Conservation (phyloP, 2,888 invertebrate genomes). For the Erannis defoliaria region DNA sequence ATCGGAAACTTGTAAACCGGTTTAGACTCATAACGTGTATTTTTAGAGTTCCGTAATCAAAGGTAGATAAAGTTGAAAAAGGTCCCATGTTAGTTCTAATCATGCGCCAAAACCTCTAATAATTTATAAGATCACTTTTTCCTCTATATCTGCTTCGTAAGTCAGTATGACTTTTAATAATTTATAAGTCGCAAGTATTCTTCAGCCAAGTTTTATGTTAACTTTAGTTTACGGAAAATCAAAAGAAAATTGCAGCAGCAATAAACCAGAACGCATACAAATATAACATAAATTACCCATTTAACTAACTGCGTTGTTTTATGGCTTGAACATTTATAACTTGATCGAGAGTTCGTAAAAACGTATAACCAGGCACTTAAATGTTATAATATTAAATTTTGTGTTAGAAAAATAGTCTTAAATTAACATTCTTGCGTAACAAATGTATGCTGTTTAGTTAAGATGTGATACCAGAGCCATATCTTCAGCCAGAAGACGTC, state of each 20-base stretch:
- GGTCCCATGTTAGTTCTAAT: too few relatives aligned
- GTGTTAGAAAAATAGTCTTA: neutral
- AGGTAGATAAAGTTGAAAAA: too few relatives aligned
- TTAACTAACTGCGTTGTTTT: slow-evolving; percentile 19
- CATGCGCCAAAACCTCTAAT: too few relatives aligned
- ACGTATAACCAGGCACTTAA: neutral
- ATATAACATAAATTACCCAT: slow-evolving; percentile 20
- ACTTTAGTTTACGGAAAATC: slow-evolving; percentile 3
- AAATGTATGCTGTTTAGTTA: neutral
- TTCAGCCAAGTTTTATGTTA: neutral
- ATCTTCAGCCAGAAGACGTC: too few relatives aligned
- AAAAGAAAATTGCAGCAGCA: slow-evolving; percentile 11
- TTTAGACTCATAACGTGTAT: too few relatives aligned
- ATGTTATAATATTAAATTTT: slow-evolving; percentile 4
- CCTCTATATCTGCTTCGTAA: too few relatives aligned
- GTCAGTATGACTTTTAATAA: neutral
- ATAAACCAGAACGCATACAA: slow-evolving; percentile 18
- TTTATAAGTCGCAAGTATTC: neutral
- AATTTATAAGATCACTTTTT: too few relatives aligned
- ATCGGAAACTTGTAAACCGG: too few relatives aligned
- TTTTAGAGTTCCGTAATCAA: too few relatives aligned
- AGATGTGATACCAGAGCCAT: too few relatives aligned
- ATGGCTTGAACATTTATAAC: slow-evolving; percentile 19
- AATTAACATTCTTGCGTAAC: neutral
- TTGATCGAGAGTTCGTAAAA: slow-evolving; percentile 15